Evolutionary conservation across 2,888 invertebrate genomes (phyloP), one percentile per base, ranked within the genome.

Genomic region (Drosophila phalerata): DNA sequence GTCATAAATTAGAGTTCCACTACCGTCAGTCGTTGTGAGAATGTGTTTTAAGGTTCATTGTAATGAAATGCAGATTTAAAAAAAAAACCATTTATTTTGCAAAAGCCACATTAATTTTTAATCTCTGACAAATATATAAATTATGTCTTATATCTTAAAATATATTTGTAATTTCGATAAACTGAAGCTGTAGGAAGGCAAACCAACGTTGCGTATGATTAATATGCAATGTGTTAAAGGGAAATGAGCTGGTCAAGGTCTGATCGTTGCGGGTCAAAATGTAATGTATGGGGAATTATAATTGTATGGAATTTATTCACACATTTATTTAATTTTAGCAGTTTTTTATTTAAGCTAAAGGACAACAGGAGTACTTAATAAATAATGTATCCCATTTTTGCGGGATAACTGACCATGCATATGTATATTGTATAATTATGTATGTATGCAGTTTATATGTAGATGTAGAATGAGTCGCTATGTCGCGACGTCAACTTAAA

Each of bases 401-500:
- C 38, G 1, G 13, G 25, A 22, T 37, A 52, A 10, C 19, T 49
- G 13, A 47, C 1, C 10, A n/a, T 13, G 25, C 9, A 47, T 25
- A 19, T 42, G 10, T 40, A 25, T 63, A 9, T 48, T 32, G 40
- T 15, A 13, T 17, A n/a, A 25, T n/a, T 61, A 62, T 45, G 56
- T 70, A 51, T 63, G 38, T 53, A 13, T 49, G 64, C 28, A 49
- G 45, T n/a, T n/a, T n/a, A n/a, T 25, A 56, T 69, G 65, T 65
- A 60, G 64, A 65, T 61, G 51, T 47, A 60, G 66, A 69, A 63
- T 61, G 68, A 76, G 49, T 25, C 58, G 22, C 53, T 55, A 48
- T 42, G 37, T 13, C 43, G 43, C 63, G 49, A 61, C 61, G 62
- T 65, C 62, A 60, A 67, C 43, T 53, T 45, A 43, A 80, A 77